Evolutionary conservation across 2,797 vertebrate genomes (phyloP).

Genomic region (Leptatherina wallacei): DNA sequence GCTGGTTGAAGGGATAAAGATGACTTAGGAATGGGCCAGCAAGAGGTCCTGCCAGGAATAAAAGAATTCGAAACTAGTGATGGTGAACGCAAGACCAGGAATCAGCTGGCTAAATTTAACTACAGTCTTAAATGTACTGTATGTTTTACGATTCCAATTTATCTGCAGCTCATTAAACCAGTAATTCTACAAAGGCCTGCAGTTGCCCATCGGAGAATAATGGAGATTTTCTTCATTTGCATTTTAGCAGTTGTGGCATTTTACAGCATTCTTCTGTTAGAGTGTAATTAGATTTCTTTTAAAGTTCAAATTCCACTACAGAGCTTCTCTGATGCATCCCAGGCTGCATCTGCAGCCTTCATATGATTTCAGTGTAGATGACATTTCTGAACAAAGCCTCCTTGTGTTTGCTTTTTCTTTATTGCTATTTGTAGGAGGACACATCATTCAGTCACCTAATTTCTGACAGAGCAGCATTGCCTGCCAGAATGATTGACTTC

Average conservation of each 20-base stretch:
- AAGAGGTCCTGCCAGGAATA: neutral
- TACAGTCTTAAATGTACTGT: constrained; percentile 7
- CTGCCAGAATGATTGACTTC: constrained; percentile 50
- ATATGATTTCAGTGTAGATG: constrained; percentile 18
- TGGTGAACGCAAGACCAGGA: neutral
- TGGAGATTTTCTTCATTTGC: constrained; percentile 20
- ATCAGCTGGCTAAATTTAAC: constrained; percentile 6
- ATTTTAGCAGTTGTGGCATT: constrained; percentile 4
- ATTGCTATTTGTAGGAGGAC: constrained; percentile 19
- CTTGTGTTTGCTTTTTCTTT: constrained; percentile 24
- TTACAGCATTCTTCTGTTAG: constrained; percentile 10
- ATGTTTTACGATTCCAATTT: neutral
- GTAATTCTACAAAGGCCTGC: neutral
- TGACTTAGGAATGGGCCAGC: constrained; percentile 30
- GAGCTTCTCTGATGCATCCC: constrained; percentile 11
- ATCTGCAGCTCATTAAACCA: constrained; percentile 9
- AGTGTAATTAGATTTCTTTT: constrained; percentile 9
- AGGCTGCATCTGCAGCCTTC: constrained; percentile 1
- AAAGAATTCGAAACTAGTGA: constrained; percentile 1
- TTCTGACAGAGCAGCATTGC: constrained; percentile 42
- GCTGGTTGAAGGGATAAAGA: constrained; percentile 32
- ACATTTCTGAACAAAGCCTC: constrained; percentile 38
- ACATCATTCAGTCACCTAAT: constrained; percentile 33
- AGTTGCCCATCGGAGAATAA: neutral
- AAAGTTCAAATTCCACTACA: constrained; percentile 20